These are phyloP conservation scores for Rhimphoctona megacephalus DNA, from an alignment of 2,888 invertebrate genomes.

Conservation along the genomic window DNA sequence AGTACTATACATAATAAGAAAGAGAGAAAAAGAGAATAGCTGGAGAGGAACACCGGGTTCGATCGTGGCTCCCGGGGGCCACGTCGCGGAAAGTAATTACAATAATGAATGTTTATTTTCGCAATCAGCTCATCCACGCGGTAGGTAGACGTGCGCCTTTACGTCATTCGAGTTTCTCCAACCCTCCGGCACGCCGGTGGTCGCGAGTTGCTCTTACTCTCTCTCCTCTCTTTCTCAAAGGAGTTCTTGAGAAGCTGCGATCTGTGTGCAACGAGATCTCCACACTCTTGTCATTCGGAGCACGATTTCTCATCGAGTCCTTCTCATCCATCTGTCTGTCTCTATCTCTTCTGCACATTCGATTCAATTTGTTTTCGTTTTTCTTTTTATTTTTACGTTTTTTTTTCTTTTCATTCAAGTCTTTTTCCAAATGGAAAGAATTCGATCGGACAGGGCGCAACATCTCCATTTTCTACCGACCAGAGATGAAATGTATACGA, in stretches of 20 bases:
- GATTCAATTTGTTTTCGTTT: slow-evolving; percentile 59
- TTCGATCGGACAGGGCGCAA: slow-evolving; percentile 48
- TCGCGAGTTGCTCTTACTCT: slow-evolving; percentile 43
- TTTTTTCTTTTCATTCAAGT: slow-evolving; percentile 49
- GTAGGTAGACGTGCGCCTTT: slow-evolving; percentile 78
- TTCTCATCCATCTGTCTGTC: slow-evolving; percentile 60
- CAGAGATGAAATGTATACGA: slow-evolving; percentile 17
- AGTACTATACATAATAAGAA: neutral
- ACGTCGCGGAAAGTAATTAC: slow-evolving; percentile 82
- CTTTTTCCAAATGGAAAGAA: slow-evolving; percentile 63
- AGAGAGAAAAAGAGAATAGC: slow-evolving; percentile 15
- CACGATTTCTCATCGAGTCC: slow-evolving; percentile 69
- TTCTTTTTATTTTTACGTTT: slow-evolving; percentile 34
- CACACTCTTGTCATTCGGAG: slow-evolving; percentile 68
- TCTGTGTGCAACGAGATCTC: slow-evolving; percentile 55
- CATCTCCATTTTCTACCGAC: slow-evolving; percentile 60
- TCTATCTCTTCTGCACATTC: slow-evolving; percentile 52
- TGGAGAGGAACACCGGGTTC: slow-evolving; percentile 50
- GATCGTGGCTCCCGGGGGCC: slow-evolving; percentile 75
- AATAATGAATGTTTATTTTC: slow-evolving; percentile 84
- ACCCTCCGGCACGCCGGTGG: slow-evolving; percentile 71
- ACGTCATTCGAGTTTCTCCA: slow-evolving; percentile 73
- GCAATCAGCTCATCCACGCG: slow-evolving; percentile 81
- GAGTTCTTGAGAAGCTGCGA: slow-evolving; percentile 45
- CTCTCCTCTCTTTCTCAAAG: slow-evolving; percentile 62